Evolutionary conservation across 2,888 invertebrate species (phyloP).

Genomic region (Slavum lentiscoides): DNA sequence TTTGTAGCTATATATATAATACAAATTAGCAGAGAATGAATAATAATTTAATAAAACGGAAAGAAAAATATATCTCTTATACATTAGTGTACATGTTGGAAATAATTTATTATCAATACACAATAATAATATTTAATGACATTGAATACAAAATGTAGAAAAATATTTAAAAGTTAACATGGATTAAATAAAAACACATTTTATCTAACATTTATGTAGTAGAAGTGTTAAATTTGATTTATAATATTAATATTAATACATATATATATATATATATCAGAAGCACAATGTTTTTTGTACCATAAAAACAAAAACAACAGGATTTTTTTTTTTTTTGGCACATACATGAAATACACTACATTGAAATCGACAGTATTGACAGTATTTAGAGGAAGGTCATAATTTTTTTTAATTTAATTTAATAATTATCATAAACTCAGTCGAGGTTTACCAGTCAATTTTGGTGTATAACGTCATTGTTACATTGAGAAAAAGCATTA

Average conservation of each 20-base stretch:
- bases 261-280: not conserved
- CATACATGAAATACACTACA: constrained; percentile 13
- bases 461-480: constrained; percentile 47
- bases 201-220: not conserved
- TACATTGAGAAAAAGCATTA: constrained; percentile 40
- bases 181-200: constrained; percentile 27
- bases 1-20: constrained; percentile 5
- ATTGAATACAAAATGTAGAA: constrained; percentile 47
- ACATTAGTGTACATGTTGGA: constrained; percentile 20
- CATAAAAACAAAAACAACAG: constrained; percentile 8
- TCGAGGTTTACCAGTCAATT: constrained; percentile 43
- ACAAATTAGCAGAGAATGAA: not conserved
- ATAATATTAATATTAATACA: not conserved
- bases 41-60: constrained; percentile 1
- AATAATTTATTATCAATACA: constrained; percentile 43
- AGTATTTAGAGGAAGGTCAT: constrained; percentile 39
- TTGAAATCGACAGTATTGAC: constrained; percentile 42
- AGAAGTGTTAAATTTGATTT: constrained; percentile 14
- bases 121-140: constrained; percentile 29
- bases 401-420: constrained; percentile 16
- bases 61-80: not conserved
- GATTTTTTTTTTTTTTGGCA: constrained; percentile 30
- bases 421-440: constrained; percentile 48
- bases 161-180: constrained; percentile 44
- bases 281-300: constrained; percentile 12